Conservation (phyloP, 2,113 vertebrate species). For the Colius striatus region DNA sequence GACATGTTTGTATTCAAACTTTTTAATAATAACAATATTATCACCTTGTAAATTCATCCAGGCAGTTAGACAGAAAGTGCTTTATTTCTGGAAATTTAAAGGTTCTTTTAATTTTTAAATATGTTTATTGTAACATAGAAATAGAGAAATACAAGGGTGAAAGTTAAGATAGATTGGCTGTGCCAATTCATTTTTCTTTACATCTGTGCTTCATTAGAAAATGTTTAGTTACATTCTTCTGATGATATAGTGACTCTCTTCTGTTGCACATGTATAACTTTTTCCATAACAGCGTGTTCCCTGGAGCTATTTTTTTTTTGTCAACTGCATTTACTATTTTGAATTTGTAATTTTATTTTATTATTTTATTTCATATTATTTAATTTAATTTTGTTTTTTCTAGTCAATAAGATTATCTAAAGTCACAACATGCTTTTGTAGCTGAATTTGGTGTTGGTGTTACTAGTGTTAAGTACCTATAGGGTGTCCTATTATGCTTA, state of each 20-base stretch:
- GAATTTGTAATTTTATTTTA: not conserved
- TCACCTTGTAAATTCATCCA: not conserved
- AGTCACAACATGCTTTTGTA: not conserved
- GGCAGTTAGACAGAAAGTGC: not conserved
- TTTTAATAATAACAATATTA: conserved; percentile 13
- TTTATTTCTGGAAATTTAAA: not conserved
- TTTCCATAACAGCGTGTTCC: conserved; percentile 58
- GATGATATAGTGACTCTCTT: conserved; percentile 49
- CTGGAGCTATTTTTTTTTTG: not conserved
- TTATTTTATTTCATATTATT: not conserved
- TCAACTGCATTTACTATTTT: conserved; percentile 19
- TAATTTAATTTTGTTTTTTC: not conserved
- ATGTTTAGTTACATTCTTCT: conserved; percentile 59
- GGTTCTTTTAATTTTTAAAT: conserved; percentile 12
- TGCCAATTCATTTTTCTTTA: conserved; percentile 71
- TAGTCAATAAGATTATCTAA: not conserved
- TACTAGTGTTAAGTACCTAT: not conserved
- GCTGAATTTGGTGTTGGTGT: not conserved
- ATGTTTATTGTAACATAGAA: conserved; percentile 34
- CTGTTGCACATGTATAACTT: conserved; percentile 41
- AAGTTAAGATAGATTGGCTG: conserved; percentile 47
- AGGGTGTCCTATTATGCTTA: not conserved
- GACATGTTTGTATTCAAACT: not conserved
- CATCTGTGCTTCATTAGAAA: conserved; percentile 80
- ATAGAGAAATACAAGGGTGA: conserved; percentile 10